Base-by-base conservation (phyloP, 2,797 vertebrate species). In the Pygocentrus nattereri region DNA sequence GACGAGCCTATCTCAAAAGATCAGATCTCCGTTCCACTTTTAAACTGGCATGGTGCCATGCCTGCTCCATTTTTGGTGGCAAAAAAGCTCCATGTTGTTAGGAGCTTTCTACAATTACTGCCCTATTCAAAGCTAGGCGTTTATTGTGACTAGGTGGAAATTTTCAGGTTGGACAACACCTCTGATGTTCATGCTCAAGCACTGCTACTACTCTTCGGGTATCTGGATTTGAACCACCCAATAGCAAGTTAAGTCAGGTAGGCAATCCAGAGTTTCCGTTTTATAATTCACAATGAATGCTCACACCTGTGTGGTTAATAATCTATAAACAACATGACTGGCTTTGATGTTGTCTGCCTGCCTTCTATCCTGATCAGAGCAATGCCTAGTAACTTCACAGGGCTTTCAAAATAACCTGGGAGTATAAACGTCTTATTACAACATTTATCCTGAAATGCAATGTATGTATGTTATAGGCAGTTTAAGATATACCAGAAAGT, bases 11-110 rank as follows among this genome's bases (percentile, higher is more conserved):
- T 78, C 81, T 67, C 50, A 27, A 19, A 5, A 34, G 61, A 77
- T 78, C 61, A 56, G 56, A 54, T 68, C 76, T 74, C 62, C 30
- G 58, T 78, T 83, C 64, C 68, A 58, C 59, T 50, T 27, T 49
- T 31, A 50, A 74, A 56, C 5, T 73, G 75, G 54, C 44, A 49
- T 49, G 13, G 71, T 50, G 56, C 23, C 56, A 38, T 73, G 69
- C 79, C 54, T 44, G 64, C 27, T 58, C 38, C 4, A 5, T 69
- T 81, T 52, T 16, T 47, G 23, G 70, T 56, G n/a, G n/a, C 38
- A 72, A 50, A 44, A 16, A 73, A 34, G 65, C 12, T 74, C 50
- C 61, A 54, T 10, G 56, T 25, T 25, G 50, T 67, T 54, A 80
- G 15, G 58, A 30, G 50, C 27, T 65, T 54, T 68, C 49, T 64